phyloP scores from a whole-genome alignment of 2,113 vertebrate genomes.

The Pituophis catenifer region DNA sequence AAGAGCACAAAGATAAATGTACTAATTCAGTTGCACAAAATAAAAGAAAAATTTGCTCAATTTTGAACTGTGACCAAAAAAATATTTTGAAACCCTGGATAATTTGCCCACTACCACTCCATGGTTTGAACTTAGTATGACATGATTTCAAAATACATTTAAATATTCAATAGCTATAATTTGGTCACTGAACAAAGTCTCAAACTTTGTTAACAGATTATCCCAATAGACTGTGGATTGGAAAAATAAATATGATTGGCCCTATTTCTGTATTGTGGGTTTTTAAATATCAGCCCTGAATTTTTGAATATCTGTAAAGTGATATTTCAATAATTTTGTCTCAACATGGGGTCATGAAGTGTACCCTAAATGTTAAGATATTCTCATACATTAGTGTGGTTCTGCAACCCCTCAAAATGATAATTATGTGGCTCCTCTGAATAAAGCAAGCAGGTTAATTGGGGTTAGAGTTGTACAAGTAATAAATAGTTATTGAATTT shows the following conservation, averaged over 20 bases:
- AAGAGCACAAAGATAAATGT: not conserved
- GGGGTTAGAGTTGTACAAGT: not conserved
- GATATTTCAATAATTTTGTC: not conserved
- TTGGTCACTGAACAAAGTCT: not conserved
- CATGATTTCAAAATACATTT: not conserved
- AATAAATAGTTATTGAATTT: not conserved
- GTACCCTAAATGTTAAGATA: not conserved
- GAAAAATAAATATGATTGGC: not conserved
- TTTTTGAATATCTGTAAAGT: not conserved
- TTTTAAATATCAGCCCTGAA: not conserved
- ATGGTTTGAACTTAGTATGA: not conserved
- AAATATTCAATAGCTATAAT: not conserved
- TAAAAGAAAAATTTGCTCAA: not conserved
- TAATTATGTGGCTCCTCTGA: not conserved
- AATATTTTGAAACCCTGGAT: not conserved
- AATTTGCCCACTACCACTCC: not conserved
- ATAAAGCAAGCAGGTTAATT: not conserved
- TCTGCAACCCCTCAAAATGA: not conserved
- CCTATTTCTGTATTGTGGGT: not conserved
- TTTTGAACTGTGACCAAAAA: not conserved
- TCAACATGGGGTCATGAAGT: not conserved
- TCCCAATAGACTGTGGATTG: not conserved
- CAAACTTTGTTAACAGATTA: not conserved
- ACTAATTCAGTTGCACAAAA: not conserved
- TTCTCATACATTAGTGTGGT: not conserved